Evolutionary conservation across 1,140 invertebrate species (phyloP), one percentile per base, ranked within the genome.

Genomic region (Drosophila nannoptera): DNA sequence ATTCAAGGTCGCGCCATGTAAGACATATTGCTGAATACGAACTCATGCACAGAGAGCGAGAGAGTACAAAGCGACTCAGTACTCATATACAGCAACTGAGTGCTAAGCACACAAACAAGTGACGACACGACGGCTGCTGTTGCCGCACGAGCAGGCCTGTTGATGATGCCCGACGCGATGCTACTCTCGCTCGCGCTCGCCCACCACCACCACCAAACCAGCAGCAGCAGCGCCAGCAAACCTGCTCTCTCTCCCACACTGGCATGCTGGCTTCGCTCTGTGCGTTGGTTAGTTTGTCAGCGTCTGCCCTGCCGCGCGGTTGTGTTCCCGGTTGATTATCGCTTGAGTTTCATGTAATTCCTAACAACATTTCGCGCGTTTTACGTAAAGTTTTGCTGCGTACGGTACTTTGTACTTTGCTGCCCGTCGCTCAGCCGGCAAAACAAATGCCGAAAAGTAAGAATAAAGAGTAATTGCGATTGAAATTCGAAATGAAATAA

Each of bases 301-400:
- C 78, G 78, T 66, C 70, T 68, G 75, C 78, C 46, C 42, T 83
- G 61, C 78, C 78, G 67, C 77, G 59, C 58, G 78, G 78, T 72
- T 75, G 78, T 82, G 78, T 58, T 82, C 68, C 67, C 78, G 78
- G 78, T 69, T 75, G 54, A 36, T 59, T 42, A 63, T 66, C 40
- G 61, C 40, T 7, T 43, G 22, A 22, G 16, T 5, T 48, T 49
- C 8, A 29, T 55, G 33, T 16, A 22, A 36, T 7, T 40, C 33
- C 35, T 36, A 59, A 42, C 46, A 45, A 46, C 38, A 36, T 71
- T 71, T 38, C 69, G 78, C 74, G 73, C 78, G 69, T 77, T 83
- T 83, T 74, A 69, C 78, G 78, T 83, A 83, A 73, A 70, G 11
- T 16, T 52, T 5, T 40, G 45, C 16, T 59, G 29, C 35, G 52